Conservation (phyloP, 2,113 vertebrate genomes). For the Psophia crepitans region DNA sequence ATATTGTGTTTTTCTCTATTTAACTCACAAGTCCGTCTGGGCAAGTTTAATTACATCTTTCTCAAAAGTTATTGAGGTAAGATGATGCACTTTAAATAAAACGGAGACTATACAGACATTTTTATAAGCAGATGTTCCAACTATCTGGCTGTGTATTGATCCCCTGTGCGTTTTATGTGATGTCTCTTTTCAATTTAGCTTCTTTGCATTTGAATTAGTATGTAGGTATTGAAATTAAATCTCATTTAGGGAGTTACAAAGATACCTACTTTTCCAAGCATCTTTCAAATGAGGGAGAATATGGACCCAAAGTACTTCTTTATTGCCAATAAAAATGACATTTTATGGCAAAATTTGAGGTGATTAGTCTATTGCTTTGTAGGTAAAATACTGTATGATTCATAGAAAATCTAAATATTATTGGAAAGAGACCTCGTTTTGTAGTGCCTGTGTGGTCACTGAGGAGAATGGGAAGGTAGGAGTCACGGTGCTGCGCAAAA, state of each 20-base stretch:
- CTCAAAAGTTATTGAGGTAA: background rate
- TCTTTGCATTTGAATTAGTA: constrained; percentile 38
- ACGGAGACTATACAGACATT: background rate
- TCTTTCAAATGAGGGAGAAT: background rate
- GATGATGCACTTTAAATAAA: constrained; percentile 12
- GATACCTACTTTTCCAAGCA: background rate
- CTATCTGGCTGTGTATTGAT: constrained; percentile 26
- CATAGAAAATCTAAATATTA: constrained; percentile 11
- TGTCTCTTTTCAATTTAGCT: constrained; percentile 39
- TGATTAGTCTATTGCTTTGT: background rate
- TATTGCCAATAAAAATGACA: background rate
- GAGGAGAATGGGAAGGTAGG: background rate
- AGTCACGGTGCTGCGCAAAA: background rate
- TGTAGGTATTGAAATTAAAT: constrained; percentile 31
- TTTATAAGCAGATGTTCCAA: constrained; percentile 35
- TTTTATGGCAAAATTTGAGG: background rate
- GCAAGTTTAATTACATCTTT: constrained; percentile 13
- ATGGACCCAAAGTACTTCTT: background rate
- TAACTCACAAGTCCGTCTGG: background rate
- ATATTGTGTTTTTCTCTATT: background rate
- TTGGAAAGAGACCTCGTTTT: background rate
- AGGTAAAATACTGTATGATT: background rate
- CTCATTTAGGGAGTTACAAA: constrained; percentile 4
- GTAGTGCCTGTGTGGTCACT: background rate
- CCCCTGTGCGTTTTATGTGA: constrained; percentile 9